Percentiles rank a stretch among this genome's conserved stretches.
phyloP scores from a whole-genome alignment of 2,113 vertebrate genomes.

The Rattus norvegicus region DNA sequence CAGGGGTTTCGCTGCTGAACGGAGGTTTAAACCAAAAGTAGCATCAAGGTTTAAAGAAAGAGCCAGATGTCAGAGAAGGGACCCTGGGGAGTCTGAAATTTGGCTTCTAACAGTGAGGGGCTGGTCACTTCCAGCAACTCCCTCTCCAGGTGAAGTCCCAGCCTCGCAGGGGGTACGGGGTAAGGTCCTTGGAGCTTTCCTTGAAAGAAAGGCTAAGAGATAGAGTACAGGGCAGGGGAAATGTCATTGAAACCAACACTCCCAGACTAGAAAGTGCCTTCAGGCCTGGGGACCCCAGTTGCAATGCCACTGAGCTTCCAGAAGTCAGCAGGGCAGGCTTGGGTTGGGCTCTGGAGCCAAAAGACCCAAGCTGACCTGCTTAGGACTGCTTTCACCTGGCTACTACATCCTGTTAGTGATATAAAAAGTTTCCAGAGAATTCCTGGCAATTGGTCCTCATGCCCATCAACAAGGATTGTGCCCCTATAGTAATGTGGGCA shows the following conservation, averaged over 20 bases:
- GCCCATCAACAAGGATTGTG: not conserved
- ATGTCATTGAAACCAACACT: too few species aligned
- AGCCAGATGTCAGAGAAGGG: fast-evolving
- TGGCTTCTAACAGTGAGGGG: not conserved
- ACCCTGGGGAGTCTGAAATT: not conserved
- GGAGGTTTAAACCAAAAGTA: not conserved
- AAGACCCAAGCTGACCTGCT: not conserved
- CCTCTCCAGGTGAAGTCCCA: not conserved
- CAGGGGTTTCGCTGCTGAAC: fast-evolving
- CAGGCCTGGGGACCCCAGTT: fast-evolving
- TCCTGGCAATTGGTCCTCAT: not conserved
- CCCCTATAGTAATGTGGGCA: not conserved
- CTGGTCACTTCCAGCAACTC: not conserved
- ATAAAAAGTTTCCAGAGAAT: not conserved
- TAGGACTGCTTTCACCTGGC: not conserved
- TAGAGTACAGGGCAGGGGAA: not conserved
- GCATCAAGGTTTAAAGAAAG: not conserved
- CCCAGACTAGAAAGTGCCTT: not conserved
- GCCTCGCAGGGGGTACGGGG: too few species aligned
- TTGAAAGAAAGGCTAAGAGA: not conserved
- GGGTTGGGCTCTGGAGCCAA: not conserved
- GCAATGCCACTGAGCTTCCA: not conserved
- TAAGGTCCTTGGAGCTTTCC: not conserved
- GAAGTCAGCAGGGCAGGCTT: not conserved
- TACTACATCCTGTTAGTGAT: not conserved